A percentile compares a stretch with the other conserved stretches of the same genome.
These are phyloP conservation scores for Thunnus albacares DNA, from an alignment of 2,797 vertebrate genomes.

Conservation along the genomic window DNA sequence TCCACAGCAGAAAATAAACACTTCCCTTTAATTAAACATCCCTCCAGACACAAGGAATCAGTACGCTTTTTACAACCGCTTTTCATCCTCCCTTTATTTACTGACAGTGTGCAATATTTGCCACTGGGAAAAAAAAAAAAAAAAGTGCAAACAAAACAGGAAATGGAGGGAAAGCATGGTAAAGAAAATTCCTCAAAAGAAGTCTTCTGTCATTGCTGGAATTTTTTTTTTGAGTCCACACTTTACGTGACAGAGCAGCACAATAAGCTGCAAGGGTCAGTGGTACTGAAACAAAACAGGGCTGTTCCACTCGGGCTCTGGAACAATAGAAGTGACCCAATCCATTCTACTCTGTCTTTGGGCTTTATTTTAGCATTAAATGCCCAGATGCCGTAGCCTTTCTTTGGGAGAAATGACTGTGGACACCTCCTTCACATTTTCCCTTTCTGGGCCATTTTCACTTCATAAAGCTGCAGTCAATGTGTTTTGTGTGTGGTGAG, in stretches of 20 bases:
- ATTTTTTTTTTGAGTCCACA: constrained; percentile 86
- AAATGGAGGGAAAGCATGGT: constrained; percentile 67
- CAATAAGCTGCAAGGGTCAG: constrained; percentile 94
- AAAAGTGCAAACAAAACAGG: constrained; percentile 78
- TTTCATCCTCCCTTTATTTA: constrained; percentile 83
- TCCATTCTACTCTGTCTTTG: constrained; percentile 89
- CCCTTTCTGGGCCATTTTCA: constrained; percentile 92
- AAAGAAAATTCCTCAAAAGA: constrained; percentile 70
- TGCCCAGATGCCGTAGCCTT: constrained; percentile 92
- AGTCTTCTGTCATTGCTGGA: constrained; percentile 75
- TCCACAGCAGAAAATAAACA: constrained; percentile 79
- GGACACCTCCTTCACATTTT: constrained; percentile 94
- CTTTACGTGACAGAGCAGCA: constrained; percentile 91
- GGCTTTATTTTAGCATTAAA: constrained; percentile 92
- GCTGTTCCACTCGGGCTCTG: constrained; percentile 89
- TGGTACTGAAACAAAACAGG: constrained; percentile 90
- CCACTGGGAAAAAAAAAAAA: constrained; percentile 67
- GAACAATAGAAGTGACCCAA: constrained; percentile 90
- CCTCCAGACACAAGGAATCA: constrained; percentile 76
- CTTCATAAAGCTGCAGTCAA: constrained; percentile 98
- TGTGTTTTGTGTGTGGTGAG: constrained; percentile 94
- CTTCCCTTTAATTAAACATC: constrained; percentile 83
- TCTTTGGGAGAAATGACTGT: constrained; percentile 91
- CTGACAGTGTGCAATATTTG: constrained; percentile 75
- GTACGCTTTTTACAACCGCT: constrained; percentile 74